These are phyloP conservation scores for Pogonomyrmex californicus DNA, from an alignment of 1,140 invertebrate genomes.

Conservation along the genomic window DNA sequence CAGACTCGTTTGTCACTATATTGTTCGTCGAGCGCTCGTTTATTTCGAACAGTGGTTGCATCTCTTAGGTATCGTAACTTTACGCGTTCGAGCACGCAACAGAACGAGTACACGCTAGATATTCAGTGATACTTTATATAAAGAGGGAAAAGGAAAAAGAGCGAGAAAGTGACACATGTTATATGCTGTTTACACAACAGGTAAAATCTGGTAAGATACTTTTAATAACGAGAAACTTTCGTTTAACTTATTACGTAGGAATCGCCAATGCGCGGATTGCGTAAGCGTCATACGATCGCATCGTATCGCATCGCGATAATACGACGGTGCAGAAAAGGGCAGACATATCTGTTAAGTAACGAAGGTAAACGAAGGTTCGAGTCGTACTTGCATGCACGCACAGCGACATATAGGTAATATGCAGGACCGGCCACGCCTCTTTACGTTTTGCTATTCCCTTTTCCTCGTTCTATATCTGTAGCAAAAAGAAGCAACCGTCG, in stretches of 20 bases:
- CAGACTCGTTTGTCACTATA: slow-evolving; percentile 42
- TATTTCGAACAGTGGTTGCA: slow-evolving; percentile 23
- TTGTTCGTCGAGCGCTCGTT: slow-evolving; percentile 22
- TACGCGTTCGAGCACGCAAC: slow-evolving; percentile 15
- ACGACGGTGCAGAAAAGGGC: background rate
- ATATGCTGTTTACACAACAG: background rate
- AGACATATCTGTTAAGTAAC: background rate
- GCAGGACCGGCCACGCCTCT: slow-evolving; percentile 38
- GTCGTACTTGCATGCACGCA: background rate
- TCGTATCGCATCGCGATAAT: background rate
- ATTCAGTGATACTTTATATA: slow-evolving; percentile 1
- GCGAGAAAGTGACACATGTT: background rate
- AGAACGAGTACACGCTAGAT: background rate
- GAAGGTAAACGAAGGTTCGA: background rate
- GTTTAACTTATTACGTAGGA: background rate
- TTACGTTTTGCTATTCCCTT: slow-evolving; percentile 57
- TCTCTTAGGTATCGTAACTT: slow-evolving; percentile 12
- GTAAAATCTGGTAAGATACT: background rate
- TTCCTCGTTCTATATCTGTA: slow-evolving; percentile 73
- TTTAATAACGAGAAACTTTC: slow-evolving; percentile 4
- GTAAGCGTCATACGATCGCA: background rate
- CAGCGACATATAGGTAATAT: slow-evolving; percentile 17
- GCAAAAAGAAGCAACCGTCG: slow-evolving; percentile 61
- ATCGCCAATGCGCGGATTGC: background rate
- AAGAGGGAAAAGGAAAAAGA: too few relatives aligned